Base-by-base conservation (phyloP, 2,797 vertebrate genomes). In the Heliangelus exortis region DNA sequence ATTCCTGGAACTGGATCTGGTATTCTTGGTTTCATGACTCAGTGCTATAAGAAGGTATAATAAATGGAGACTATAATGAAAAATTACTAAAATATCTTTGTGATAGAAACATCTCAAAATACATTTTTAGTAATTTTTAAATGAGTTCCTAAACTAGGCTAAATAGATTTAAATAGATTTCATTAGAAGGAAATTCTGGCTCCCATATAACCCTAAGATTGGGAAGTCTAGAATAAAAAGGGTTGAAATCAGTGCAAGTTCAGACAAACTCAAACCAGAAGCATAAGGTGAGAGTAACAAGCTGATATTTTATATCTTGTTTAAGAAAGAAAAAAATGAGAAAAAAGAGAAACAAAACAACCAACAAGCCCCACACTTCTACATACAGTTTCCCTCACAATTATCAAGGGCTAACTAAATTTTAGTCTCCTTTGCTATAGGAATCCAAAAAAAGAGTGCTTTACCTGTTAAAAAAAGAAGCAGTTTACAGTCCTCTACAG, bases 21-120 rank as follows among this genome's bases (percentile, higher is more conserved):
- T 93, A 86, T 86, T 96, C 90, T 88, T 86, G 66, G 69, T 86
- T 94, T 90, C 79, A 88, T 95, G 89, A 95, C 91, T 92, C 91
- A 94, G 69, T 62, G 58, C 83, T 94, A 77, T 87, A 95, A 93
- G 77, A 92, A 93, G 95, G 91, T 59, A 67, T 6, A 92, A 87
- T 86, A 96, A 92, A 95, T 59, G 51, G 68, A 88, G 73, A 74
- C 61, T 63, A 72, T 84, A 91, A 93, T 23, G 34, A 88, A 96
- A 73, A 45, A 63, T 62, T 66, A 94, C 80, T 92, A 92, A 93
- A 94, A 91, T 92, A 95, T 45, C 83, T 43, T 71, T 43, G 77
- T 33, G 34, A 84, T 63, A 92, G 73, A 75, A 89, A 75, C 58
- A 48, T 88, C 94, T 93, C 80, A 90, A 95, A 96, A 95, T 92